phyloP scores from a whole-genome alignment of 2,888 invertebrate species.

The Drosophila infuscata region DNA sequence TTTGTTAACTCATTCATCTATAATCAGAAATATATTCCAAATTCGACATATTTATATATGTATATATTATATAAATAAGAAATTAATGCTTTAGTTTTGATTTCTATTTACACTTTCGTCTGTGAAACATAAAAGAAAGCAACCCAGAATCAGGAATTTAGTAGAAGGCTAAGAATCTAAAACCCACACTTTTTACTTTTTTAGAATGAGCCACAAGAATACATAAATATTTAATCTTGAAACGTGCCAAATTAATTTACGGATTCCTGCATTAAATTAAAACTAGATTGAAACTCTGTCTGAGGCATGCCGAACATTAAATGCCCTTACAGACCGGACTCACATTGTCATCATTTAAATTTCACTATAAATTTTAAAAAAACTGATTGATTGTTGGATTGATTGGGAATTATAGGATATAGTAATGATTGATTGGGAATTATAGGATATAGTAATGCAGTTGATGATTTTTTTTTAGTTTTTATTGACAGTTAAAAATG shows the following conservation, averaged over 20 bases:
- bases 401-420: not conserved
- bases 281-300: not conserved
- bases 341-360: not conserved
- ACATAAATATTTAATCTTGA: not conserved
- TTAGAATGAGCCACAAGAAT: not conserved
- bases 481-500: not conserved
- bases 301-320: not conserved
- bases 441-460: not conserved
- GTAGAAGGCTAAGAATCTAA: not conserved
- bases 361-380: not conserved
- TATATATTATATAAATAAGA: not conserved
- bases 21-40: too few relatives aligned
- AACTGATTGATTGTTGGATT: too few relatives aligned
- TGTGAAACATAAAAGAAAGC: not conserved
- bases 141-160: not conserved
- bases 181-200: not conserved
- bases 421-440: not conserved
- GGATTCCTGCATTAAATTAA: not conserved
- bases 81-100: not conserved
- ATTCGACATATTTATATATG: too few relatives aligned
- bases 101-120: not conserved
- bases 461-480: not conserved
- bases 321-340: not conserved
- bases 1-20: not conserved
- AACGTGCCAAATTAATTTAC: not conserved